Percentiles rank a stretch among this genome's conserved stretches.
Conservation (phyloP, 2,888 invertebrate genomes). For the Chrysolina haemoptera region DNA sequence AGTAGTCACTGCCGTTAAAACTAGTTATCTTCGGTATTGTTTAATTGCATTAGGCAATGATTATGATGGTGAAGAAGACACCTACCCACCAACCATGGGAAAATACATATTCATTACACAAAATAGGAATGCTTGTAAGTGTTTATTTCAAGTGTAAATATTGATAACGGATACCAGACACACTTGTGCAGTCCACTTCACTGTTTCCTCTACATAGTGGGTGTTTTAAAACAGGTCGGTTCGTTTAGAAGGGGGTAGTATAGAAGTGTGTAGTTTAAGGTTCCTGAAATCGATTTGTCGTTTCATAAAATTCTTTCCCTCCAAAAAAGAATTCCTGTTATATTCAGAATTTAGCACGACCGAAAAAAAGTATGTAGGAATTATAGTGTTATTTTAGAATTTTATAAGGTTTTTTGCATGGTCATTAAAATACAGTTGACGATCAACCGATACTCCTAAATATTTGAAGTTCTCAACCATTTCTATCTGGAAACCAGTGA, state of each 20-base stretch:
- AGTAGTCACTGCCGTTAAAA: background rate
- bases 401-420: too few species aligned
- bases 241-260: background rate
- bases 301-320: too few species aligned
- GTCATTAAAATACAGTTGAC: too few species aligned
- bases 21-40: background rate
- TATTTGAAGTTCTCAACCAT: too few species aligned
- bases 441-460: too few species aligned
- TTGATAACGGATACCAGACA: background rate
- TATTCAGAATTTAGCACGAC: too few species aligned
- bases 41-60: background rate
- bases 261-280: background rate
- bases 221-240: background rate
- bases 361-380: too few species aligned
- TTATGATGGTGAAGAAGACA: background rate
- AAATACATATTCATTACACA: background rate
- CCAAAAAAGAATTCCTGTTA: too few species aligned
- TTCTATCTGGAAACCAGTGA: too few species aligned
- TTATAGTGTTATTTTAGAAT: too few species aligned
- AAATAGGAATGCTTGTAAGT: background rate
- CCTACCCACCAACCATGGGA: background rate
- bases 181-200: conserved; percentile 4
- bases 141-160: conserved; percentile 17
- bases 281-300: too few species aligned
- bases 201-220: background rate